Evolutionary conservation across 2,797 vertebrate species (phyloP).

Genomic region (Cephalopachus bancanus): DNA sequence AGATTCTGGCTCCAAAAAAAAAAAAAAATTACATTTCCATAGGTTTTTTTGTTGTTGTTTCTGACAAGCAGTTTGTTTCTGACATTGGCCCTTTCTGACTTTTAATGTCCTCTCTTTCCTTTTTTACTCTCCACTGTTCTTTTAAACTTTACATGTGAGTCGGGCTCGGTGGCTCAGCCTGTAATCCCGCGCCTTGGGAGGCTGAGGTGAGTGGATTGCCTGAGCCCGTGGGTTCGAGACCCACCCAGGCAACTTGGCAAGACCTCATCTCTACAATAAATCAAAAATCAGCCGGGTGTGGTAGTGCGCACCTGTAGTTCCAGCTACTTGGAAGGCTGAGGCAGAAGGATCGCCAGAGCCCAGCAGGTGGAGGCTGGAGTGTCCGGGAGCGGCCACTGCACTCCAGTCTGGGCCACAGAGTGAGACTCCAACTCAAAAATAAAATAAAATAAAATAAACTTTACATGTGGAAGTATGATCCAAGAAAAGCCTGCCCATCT

Average conservation of each 20-base stretch:
- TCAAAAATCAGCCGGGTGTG: neutral
- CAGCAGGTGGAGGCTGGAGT: neutral
- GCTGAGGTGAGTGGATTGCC: neutral
- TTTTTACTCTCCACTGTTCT: neutral
- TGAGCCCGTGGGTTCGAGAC: neutral
- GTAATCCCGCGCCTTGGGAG: neutral
- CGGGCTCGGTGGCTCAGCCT: neutral
- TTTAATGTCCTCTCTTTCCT: neutral
- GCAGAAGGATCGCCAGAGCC: neutral
- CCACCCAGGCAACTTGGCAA: neutral
- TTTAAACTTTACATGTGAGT: slow-evolving; percentile 24
- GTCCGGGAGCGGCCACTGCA: neutral
- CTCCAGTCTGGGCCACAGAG: neutral
- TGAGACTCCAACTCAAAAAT: neutral
- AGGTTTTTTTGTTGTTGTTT: neutral
- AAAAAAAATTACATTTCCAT: neutral
- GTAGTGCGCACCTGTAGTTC: neutral
- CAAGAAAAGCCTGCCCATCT: neutral
- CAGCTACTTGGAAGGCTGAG: neutral
- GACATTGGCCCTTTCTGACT: slow-evolving; percentile 21
- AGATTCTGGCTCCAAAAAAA: too few species aligned
- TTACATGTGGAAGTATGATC: neutral
- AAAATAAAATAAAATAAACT: neutral
- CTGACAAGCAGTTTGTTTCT: slow-evolving; percentile 24
- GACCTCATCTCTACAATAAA: neutral